A percentile compares a stretch with the other conserved stretches of the same genome.
phyloP scores from a whole-genome alignment of 2,888 invertebrate species.

The Fragum sueziense region DNA sequence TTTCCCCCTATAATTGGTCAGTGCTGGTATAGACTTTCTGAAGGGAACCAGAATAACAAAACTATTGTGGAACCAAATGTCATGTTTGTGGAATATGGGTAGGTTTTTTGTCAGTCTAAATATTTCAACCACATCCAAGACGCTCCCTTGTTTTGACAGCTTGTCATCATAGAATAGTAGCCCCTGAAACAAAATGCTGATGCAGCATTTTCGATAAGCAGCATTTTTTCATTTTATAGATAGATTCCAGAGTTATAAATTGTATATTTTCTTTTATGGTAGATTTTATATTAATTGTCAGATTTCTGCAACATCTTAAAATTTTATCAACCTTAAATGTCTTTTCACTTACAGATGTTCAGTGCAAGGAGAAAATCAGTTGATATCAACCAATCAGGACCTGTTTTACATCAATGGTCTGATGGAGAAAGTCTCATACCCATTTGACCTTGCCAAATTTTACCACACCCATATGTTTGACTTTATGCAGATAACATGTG shows the following conservation, averaged over 20 bases:
- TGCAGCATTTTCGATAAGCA: too few relatives aligned
- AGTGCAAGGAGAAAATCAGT: slow-evolving; percentile 9
- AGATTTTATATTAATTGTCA: too few relatives aligned
- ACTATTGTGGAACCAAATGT: background rate
- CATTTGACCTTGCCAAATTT: slow-evolving; percentile 7
- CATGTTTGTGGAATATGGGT: slow-evolving; percentile 24
- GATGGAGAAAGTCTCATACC: slow-evolving; percentile 10
- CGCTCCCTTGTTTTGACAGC: too few relatives aligned
- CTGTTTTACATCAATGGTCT: slow-evolving; percentile 20
- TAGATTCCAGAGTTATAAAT: too few relatives aligned
- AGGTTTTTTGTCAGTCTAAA: too few relatives aligned
- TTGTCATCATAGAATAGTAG: too few relatives aligned
- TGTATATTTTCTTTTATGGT: too few relatives aligned
- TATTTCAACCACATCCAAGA: too few relatives aligned
- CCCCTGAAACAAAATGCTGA: too few relatives aligned
- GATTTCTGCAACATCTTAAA: too few relatives aligned
- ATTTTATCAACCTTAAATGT: too few relatives aligned
- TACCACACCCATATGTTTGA: slow-evolving; percentile 17
- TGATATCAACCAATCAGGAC: background rate
- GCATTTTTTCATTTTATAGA: too few relatives aligned
- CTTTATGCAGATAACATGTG: slow-evolving; percentile 17
- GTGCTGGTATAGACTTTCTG: slow-evolving; percentile 4
- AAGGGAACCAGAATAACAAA: background rate
- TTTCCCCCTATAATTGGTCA: slow-evolving; percentile 4
- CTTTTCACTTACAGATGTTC: slow-evolving; percentile 27